phyloP scores from a whole-genome alignment of 1,140 invertebrate species.

The Aphis craccivora region DNA sequence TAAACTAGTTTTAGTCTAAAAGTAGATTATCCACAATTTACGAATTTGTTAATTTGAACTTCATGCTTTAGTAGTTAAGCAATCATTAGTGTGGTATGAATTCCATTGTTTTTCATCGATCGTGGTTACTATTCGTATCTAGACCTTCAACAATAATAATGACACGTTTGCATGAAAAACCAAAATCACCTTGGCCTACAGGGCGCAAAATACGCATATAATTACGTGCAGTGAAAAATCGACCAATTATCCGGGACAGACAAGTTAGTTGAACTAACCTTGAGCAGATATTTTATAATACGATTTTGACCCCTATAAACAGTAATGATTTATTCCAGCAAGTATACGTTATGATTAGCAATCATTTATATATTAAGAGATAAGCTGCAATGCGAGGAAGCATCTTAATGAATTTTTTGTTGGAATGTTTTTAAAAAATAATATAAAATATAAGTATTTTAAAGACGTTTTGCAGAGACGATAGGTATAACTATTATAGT shows the following conservation, averaged over 20 bases:
- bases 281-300: not conserved
- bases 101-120: conserved; percentile 11
- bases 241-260: not conserved
- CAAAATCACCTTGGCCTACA: conserved; percentile 40
- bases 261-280: not conserved
- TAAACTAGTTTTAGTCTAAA: not conserved
- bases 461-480: not conserved
- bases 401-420: not conserved
- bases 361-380: not conserved
- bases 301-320: conserved; percentile 9
- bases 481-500: not conserved
- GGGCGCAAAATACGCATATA: not conserved
- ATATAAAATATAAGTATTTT: not conserved
- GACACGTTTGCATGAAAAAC: not conserved
- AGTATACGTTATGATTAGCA: not conserved
- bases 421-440: not conserved
- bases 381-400: not conserved
- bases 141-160: conserved; percentile 9
- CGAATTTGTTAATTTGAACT: not conserved
- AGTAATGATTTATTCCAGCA: not conserved
- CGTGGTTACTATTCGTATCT: not conserved
- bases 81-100: not conserved
- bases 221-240: not conserved
- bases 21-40: not conserved
- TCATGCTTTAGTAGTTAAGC: not conserved